Conservation (phyloP, 1,140 invertebrate species). For the Trypoxylus dichotomus region DNA sequence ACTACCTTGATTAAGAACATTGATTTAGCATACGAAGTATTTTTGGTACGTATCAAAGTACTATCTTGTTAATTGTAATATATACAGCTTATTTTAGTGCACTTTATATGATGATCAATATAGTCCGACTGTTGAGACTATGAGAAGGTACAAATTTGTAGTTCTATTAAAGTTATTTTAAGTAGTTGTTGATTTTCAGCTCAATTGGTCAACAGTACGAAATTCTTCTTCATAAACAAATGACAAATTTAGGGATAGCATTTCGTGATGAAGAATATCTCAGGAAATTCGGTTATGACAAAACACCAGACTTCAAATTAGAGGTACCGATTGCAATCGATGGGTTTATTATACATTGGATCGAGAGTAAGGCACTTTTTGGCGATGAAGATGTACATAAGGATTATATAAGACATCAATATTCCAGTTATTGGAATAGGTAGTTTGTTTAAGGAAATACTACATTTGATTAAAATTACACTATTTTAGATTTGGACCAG, state of each 20-base stretch:
- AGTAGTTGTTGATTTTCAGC: slow-evolving; percentile 49
- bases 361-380: slow-evolving; percentile 95
- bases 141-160: slow-evolving; percentile 64
- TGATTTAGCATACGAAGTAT: slow-evolving; percentile 74
- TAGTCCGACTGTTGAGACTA: slow-evolving; percentile 73
- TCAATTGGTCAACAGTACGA: slow-evolving; percentile 79
- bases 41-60: slow-evolving; percentile 65
- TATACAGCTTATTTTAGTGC: slow-evolving; percentile 56
- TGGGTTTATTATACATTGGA: slow-evolving; percentile 90
- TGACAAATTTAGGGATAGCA: slow-evolving; percentile 63
- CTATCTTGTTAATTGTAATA: slow-evolving; percentile 36
- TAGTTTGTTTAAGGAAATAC: too few species aligned
- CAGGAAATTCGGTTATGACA: slow-evolving; percentile 83
- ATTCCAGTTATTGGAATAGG: slow-evolving; percentile 90
- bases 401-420: slow-evolving; percentile 84
- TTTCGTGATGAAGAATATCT: slow-evolving; percentile 84
- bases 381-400: slow-evolving; percentile 81
- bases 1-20: slow-evolving; percentile 71
- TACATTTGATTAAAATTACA: slow-evolving; percentile 30
- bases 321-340: slow-evolving; percentile 86
- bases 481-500: slow-evolving; percentile 79
- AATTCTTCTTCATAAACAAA: slow-evolving; percentile 63
- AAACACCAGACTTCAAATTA: slow-evolving; percentile 92
- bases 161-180: slow-evolving; percentile 33
- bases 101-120: slow-evolving; percentile 75